Base-by-base conservation (phyloP, 2,797 vertebrate species). In the Cacajao melanocephalus region DNA sequence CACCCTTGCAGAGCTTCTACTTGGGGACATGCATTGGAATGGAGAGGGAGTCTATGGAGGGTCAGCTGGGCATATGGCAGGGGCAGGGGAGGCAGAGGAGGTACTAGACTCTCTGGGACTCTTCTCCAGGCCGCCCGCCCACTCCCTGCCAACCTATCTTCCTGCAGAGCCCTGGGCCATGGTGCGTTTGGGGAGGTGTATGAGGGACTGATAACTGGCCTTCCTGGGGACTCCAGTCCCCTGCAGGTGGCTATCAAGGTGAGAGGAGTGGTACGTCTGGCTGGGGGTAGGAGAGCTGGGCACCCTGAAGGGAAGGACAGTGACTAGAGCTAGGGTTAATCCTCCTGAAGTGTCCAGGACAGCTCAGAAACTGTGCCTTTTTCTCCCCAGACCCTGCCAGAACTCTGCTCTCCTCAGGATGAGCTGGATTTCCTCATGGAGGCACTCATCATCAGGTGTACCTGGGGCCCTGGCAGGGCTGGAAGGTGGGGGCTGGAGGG, bases 361-460 rank as follows among this genome's bases (percentile, higher is more conserved):
- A 48, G 10, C 72, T 72, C 52, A 70, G 58, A 44, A 19, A n/a
- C 14, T 52, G n/a, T 76, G 46, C 28, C 30, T 55, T 78, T 96
- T 19, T 79, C 73, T 93, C 90, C 57, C 97, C 98, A 99, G 99
- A 99, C 99, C 30, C 98, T 99, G 97, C 99, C 99, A 52, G 99
- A 99, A 99, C 99, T 99, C 98, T 99, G 99, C 98, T 99, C 99
- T 10, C 99, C 99, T 88, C 99, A 99, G 97, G 99, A 99, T 90
- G 99, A 99, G 98, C 99, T 99, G 99, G 99, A 99, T 99, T 99
- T 99, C 98, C 99, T 99, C 96, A 99, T 99, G 99, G 99, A 99
- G 98, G 99, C 99, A 0, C 95, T 99, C 97, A 99, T 99, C 97
- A 99, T 99, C 99, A 99, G 99, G 99, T 99, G 98, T 28, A n/a